Evolutionary conservation across 92 coral and sea anemone genomes (phyloP).

Genomic region (Isaurus tuberculatus): DNA sequence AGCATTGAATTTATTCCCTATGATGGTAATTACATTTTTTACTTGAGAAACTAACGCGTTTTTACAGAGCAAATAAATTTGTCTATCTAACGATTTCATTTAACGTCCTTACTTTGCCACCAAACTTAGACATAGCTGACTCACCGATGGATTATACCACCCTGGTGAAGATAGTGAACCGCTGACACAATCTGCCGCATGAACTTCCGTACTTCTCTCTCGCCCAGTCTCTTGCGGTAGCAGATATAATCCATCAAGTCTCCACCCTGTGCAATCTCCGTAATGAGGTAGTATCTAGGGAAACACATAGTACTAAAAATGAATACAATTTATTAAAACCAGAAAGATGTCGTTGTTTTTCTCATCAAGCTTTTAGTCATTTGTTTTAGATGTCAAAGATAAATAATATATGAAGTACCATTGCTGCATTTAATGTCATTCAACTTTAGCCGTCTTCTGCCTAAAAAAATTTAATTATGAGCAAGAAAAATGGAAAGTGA

Average conservation of each 20-base stretch:
- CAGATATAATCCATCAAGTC: conserved; percentile 99
- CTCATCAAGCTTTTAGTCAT: no score
- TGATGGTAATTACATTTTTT: no score
- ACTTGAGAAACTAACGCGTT: no score
- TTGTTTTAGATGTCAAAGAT: no score
- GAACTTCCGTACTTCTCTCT: conserved; percentile 95
- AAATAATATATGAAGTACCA: no score
- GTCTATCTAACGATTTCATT: not conserved
- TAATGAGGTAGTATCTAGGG: conserved; percentile 84
- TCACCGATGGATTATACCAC: conserved; percentile 95
- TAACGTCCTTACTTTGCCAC: no score
- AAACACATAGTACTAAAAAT: not conserved
- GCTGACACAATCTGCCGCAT: conserved; percentile 93
- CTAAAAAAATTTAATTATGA: no score
- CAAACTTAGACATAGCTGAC: not conserved
- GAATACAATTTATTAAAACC: no score
- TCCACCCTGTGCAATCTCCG: conserved; percentile 95
- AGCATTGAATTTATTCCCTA: no score
- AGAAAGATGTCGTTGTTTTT: no score
- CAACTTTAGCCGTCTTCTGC: no score
- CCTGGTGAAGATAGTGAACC: conserved; percentile 93
- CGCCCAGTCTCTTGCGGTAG: conserved; percentile 93
- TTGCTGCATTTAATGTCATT: no score
- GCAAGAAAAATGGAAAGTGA: conserved; percentile 4
- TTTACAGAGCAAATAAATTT: not conserved